These are phyloP conservation scores for Hylaea fasciaria DNA, from an alignment of 2,888 invertebrate genomes.

Conservation along the genomic window DNA sequence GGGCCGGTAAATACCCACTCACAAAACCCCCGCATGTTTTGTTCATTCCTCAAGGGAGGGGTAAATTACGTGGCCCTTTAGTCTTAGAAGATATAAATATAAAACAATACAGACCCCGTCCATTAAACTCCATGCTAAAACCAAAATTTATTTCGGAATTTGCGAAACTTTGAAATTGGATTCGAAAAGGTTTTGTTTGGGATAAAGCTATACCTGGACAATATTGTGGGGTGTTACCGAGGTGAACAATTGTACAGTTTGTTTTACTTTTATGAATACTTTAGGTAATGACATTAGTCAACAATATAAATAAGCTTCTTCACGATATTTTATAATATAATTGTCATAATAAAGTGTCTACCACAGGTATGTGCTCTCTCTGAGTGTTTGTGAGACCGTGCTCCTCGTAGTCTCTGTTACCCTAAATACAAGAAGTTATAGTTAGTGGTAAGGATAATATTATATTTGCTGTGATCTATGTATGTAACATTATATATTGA, in stretches of 20 bases:
- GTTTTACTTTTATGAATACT: background rate
- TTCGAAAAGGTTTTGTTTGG: constrained; percentile 49
- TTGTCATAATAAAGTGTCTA: no score
- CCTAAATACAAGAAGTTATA: no score
- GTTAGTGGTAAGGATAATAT: no score
- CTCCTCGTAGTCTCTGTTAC: no score
- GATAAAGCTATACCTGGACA: constrained; percentile 35
- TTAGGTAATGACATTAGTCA: no score
- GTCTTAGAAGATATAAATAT: constrained; percentile 66
- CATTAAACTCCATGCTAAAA: constrained; percentile 60
- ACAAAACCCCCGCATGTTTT: constrained; percentile 49
- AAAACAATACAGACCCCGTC: constrained; percentile 65
- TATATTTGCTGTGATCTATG: no score
- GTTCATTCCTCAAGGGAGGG: constrained; percentile 52
- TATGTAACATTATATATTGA: no score
- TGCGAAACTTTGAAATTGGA: constrained; percentile 56
- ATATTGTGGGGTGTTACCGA: constrained; percentile 22
- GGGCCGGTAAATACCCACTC: constrained; percentile 53
- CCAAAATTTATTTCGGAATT: constrained; percentile 54
- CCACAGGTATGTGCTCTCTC: no score
- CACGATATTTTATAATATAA: no score
- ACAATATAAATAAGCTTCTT: no score
- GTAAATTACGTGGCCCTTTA: constrained; percentile 63
- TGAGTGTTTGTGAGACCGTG: no score
- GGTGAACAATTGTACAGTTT: background rate